These are phyloP conservation scores for Hybos culiciformis DNA, from an alignment of 2,888 invertebrate species.

Conservation along the genomic window DNA sequence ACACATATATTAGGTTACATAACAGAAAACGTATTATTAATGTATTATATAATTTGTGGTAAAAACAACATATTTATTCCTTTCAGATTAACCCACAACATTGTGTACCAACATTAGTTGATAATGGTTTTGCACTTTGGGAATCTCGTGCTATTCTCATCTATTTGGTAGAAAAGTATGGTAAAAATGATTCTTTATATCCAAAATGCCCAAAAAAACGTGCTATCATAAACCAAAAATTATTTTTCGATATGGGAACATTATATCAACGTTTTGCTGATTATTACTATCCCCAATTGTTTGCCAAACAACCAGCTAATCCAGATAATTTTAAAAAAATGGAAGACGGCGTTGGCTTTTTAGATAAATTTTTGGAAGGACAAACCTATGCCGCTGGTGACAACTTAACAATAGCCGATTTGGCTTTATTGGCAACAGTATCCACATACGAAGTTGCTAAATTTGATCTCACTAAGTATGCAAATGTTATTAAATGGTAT, in stretches of 20 bases:
- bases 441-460: constrained; percentile 54
- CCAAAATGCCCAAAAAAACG: constrained; percentile 66
- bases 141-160: constrained; percentile 75
- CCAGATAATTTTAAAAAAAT: constrained; percentile 54
- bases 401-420: constrained; percentile 63
- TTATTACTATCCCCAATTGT: constrained; percentile 52
- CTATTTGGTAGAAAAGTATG: constrained; percentile 69
- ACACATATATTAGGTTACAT: too few species aligned
- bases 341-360: constrained; percentile 49
- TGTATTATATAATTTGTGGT: too few species aligned
- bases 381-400: constrained; percentile 59
- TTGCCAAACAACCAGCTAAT: constrained; percentile 48
- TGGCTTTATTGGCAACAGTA: constrained; percentile 51
- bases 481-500: constrained; percentile 53
- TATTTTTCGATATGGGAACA: constrained; percentile 69
- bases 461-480: constrained; percentile 53
- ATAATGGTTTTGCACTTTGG: constrained; percentile 66
- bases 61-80: too few species aligned
- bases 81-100: constrained; percentile 68
- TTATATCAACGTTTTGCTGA: constrained; percentile 55
- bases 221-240: constrained; percentile 61
- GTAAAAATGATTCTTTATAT: constrained; percentile 55
- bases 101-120: constrained; percentile 68
- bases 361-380: constrained; percentile 58
- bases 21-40: too few species aligned